A percentile compares a stretch with the other conserved stretches of the same genome.
Conservation (phyloP, 2,113 vertebrate genomes). For the Centropus unirufus region DNA sequence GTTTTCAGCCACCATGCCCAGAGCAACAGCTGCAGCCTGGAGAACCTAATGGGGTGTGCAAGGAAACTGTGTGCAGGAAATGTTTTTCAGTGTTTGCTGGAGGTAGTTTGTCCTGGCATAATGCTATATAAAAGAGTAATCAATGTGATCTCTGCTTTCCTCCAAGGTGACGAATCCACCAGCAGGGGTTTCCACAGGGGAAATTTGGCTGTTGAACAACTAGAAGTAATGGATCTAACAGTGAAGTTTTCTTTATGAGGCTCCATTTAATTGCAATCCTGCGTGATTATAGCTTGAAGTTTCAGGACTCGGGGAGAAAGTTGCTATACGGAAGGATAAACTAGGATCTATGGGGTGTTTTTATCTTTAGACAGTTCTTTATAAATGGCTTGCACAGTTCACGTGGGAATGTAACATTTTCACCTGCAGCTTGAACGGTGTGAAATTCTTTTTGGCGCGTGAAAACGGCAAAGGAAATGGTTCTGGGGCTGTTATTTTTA, state of each 20-base stretch:
- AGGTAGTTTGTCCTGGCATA: neutral
- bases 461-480: neutral
- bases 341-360: neutral
- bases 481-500: neutral
- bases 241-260: neutral
- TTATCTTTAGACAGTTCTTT: neutral
- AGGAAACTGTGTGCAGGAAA: neutral
- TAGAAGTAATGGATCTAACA: neutral
- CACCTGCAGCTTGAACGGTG: slow-evolving; percentile 31
- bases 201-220: neutral
- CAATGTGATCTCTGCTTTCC: neutral
- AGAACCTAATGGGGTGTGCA: neutral
- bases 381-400: slow-evolving; percentile 9
- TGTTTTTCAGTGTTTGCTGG: neutral
- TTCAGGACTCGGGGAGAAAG: neutral
- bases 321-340: neutral
- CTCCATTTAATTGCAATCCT: neutral
- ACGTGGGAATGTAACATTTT: neutral
- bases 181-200: neutral
- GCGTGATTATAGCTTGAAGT: neutral
- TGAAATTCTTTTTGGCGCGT: slow-evolving; percentile 23
- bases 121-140: neutral
- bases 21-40: neutral
- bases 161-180: neutral
- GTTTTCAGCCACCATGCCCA: neutral